Conservation (phyloP, 2,113 vertebrate genomes). For the Cyphomyrus discorhynchus region DNA sequence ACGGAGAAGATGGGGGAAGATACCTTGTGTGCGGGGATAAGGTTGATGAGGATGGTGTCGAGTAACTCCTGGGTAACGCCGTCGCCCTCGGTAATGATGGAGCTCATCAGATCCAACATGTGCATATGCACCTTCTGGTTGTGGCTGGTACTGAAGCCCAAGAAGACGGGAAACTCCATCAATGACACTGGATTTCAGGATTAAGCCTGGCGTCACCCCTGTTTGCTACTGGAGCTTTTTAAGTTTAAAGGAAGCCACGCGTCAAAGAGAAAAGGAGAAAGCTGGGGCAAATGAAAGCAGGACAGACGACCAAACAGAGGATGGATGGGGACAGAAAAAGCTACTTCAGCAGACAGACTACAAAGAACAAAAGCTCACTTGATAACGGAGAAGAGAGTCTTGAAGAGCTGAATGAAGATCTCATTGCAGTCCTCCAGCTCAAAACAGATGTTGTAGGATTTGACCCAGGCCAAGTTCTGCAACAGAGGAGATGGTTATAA, state of each 20-base stretch:
- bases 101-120: constrained; percentile 96
- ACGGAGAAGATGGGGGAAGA: not conserved
- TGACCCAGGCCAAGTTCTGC: constrained; percentile 98
- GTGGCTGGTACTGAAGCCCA: constrained; percentile 56
- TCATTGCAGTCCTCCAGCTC: constrained; percentile 99
- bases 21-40: constrained; percentile 71
- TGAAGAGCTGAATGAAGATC: constrained; percentile 99
- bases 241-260: not conserved
- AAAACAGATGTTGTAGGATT: constrained; percentile 99
- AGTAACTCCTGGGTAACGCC: constrained; percentile 96
- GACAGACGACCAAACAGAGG: not conserved
- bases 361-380: constrained; percentile 69
- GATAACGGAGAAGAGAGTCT: constrained; percentile 97
- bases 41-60: constrained; percentile 98
- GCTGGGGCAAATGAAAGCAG: not conserved
- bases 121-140: constrained; percentile 96
- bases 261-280: not conserved
- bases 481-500: not conserved
- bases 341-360: not conserved
- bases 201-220: not conserved
- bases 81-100: constrained; percentile 99
- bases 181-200: not conserved
- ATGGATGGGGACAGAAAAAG: not conserved
- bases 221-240: not conserved
- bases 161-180: not conserved